Base-by-base conservation (phyloP, 23 tunicate genomes). In the Trididemnum nubilum region DNA sequence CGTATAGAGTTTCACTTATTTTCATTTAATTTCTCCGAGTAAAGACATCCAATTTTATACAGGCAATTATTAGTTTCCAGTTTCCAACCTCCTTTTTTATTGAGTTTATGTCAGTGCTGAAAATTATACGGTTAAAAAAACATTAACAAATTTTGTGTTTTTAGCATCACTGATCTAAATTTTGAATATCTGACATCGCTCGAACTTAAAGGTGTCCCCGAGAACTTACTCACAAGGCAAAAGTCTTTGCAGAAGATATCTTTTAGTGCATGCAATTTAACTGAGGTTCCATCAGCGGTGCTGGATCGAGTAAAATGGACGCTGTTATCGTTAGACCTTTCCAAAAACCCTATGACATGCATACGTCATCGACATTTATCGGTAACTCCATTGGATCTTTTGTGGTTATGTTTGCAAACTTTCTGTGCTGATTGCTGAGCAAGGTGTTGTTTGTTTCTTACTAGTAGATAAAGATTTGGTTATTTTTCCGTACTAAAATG, bases 341-440 rank as follows among this genome's bases (percentile, higher is more conserved):
- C 91, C 2, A 36, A 80, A 31, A 86, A 86, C 33, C 91, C 35
- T 51, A 0, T 86, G 0, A 71, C 52, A 15, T 30, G 54, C 32
- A 23, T 86, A 30, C 12, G 1, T 28, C 36, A 35, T 34, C 12
- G 28, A 0, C 85, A 86, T 71, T 38, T 86, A 0, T 50, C 36
- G 91, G 91, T 86, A 80, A 50, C 38, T 61, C 5, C 54, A 44
- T n/a, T n/a, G n/a, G n/a, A n/a, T n/a, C n/a, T n/a, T n/a, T n/a
- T n/a, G n/a, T n/a, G n/a, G n/a, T n/a, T n/a, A n/a, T n/a, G n/a
- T n/a, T n/a, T n/a, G n/a, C n/a, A n/a, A n/a, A n/a, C n/a, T n/a
- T n/a, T n/a, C n/a, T n/a, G n/a, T n/a, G n/a, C n/a, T n/a, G n/a
- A n/a, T n/a, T n/a, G n/a, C n/a, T n/a, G n/a, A n/a, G n/a, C n/a